Evolutionary conservation across 2,113 vertebrate genomes (phyloP), one percentile per base, ranked within the genome.

Genomic region (Tragelaphus strepsiceros): DNA sequence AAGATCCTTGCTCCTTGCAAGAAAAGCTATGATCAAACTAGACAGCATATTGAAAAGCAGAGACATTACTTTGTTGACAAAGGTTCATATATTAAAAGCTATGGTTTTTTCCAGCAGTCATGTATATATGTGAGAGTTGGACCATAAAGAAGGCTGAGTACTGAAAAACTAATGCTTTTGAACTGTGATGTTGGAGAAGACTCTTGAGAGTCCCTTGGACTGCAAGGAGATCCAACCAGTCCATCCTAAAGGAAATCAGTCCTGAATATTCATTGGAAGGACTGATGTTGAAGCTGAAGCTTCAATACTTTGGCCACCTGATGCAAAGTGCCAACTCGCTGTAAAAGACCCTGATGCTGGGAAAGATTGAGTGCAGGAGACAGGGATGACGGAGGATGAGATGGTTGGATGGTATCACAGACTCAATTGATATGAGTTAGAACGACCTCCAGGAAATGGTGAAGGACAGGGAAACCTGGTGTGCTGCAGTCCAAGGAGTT

Each of bases 301-400:
- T 67, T 35, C 32, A 35, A 11, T 21, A 35, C n/a, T 67, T 67
- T 35, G n/a, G 64, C 17, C 17, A 71, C n/a, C 64, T 71, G 17
- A 21, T 35, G n/a, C 17, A 5, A 67, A 71, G 9, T 35, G n/a
- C n/a, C n/a, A 35, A 21, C 17, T 35, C 2, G 0, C 19, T 67
- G 64, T 35, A 71, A 71, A 35, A 67, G 64, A 67, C n/a, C 8
- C 32, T 67, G 32, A 35, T 10, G 17, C n/a, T 71, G 64, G 19
- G 64, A 67, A 67, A 67, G 64, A 67, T 11, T 67, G n/a, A 67
- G 21, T 67, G n/a, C n/a, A 35, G 64, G n/a, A 35, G 64, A 67
- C n/a, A 15, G 62, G 62, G 62, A n/a, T 0, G 0, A 35, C 17
- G 35, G n/a, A 67, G n/a, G n/a, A 67, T 35, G n/a, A 67, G n/a